Conservation (phyloP, 2,797 vertebrate species). For the Alcedo atthis region DNA sequence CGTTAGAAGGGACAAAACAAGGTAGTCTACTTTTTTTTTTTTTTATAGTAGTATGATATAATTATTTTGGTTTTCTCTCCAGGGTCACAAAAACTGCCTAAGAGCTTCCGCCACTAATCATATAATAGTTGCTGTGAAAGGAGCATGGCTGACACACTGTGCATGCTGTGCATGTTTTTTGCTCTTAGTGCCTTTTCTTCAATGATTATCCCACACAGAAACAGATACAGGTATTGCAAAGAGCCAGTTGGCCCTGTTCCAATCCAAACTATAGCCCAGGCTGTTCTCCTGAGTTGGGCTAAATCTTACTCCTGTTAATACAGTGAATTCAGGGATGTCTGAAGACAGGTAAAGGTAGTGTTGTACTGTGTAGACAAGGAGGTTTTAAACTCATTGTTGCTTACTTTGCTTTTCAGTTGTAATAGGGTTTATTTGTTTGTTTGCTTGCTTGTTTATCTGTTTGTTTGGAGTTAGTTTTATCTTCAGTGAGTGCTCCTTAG, state of each 20-base stretch:
- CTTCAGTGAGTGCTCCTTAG: neutral
- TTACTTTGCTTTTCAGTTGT: neutral
- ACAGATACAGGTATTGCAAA: neutral
- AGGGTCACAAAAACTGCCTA: neutral
- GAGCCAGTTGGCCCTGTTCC: neutral
- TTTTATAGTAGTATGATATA: no score
- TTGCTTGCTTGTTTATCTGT: neutral
- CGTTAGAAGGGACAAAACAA: neutral
- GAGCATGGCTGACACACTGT: neutral
- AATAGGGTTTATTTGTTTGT: neutral
- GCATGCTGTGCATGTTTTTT: neutral
- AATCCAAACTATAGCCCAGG: neutral
- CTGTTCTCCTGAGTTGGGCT: neutral
- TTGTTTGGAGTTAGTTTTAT: neutral
- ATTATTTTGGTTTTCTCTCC: neutral
- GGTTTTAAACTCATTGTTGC: neutral
- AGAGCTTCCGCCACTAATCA: neutral
- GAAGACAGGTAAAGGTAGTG: neutral
- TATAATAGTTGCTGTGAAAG: neutral
- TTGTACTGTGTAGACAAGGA: neutral
- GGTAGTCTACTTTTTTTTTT: neutral
- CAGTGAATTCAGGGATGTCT: neutral
- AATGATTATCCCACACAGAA: neutral
- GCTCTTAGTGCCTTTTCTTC: rapidly evolving
- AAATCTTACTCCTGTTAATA: neutral